A percentile compares a stretch with the other conserved stretches of the same genome.
Evolutionary conservation across 2,888 invertebrate species (phyloP).

Genomic region (Taphrorychus bicolor): DNA sequence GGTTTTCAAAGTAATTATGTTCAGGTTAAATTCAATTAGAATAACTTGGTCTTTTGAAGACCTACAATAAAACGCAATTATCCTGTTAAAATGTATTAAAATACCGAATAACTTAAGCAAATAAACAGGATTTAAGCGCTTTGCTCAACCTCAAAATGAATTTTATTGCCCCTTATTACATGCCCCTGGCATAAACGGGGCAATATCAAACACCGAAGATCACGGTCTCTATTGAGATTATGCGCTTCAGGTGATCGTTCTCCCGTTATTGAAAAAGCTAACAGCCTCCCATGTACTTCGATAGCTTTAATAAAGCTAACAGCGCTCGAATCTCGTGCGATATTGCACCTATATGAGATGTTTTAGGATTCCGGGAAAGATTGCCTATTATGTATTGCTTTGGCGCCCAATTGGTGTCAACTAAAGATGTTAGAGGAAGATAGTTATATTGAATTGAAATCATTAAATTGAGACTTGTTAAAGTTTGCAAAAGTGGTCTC

Average conservation of each 20-base stretch:
- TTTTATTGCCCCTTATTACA: not conserved
- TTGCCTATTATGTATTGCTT: not conserved
- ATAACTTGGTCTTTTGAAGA: constrained; percentile 22
- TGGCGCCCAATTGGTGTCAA: not conserved
- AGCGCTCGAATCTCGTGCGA: not conserved
- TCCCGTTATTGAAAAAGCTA: constrained; percentile 22
- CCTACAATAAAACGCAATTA: constrained; percentile 21
- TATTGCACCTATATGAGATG: constrained; percentile 8
- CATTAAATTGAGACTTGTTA: too few relatives aligned
- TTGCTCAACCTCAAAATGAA: not conserved
- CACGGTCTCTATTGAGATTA: not conserved
- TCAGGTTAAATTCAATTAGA: constrained; percentile 33
- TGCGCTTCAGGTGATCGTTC: constrained; percentile 15
- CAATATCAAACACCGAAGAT: not conserved
- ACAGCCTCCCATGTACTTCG: constrained; percentile 15
- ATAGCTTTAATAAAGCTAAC: constrained; percentile 15
- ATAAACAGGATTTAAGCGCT: not conserved
- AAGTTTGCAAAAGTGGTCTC: too few relatives aligned
- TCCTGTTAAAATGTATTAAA: constrained; percentile 24
- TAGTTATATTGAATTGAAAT: too few relatives aligned
- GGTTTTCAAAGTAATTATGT: constrained; percentile 26
- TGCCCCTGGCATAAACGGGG: not conserved
- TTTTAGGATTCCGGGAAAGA: constrained; percentile 3
- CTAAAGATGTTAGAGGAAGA: too few relatives aligned
- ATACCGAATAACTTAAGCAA: constrained; percentile 2